Evolutionary conservation across 1,140 invertebrate genomes (phyloP).

Genomic region (Helicoverpa armigera): DNA sequence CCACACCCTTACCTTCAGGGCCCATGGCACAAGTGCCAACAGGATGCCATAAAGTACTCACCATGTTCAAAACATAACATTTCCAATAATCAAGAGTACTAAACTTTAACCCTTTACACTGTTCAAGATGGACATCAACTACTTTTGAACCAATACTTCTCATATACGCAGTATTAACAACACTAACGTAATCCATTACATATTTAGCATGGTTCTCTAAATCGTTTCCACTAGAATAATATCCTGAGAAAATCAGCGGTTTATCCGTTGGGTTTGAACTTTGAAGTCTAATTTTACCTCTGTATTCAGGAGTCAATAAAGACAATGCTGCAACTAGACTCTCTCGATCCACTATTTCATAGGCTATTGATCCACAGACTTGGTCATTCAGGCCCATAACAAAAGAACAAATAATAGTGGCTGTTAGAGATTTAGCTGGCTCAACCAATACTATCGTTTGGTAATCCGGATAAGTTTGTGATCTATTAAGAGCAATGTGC

Average conservation of each 20-base stretch:
- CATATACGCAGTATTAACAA: constrained; percentile 87
- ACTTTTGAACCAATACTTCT: constrained; percentile 81
- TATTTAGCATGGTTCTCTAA: constrained; percentile 92
- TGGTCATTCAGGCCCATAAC: constrained; percentile 89
- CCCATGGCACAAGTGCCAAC: constrained; percentile 89
- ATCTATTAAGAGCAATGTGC: constrained; percentile 88
- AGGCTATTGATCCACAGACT: constrained; percentile 62
- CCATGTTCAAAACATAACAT: constrained; percentile 74
- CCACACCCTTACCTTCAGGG: constrained; percentile 85
- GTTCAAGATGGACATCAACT: constrained; percentile 73
- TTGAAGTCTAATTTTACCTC: constrained; percentile 91
- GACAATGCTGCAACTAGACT: constrained; percentile 93
- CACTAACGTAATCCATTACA: constrained; percentile 88
- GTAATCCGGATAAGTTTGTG: constrained; percentile 64
- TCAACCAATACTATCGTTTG: constrained; percentile 65
- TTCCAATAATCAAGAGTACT: constrained; percentile 90
- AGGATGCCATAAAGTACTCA: constrained; percentile 73
- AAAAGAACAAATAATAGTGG: constrained; percentile 90
- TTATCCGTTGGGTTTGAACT: constrained; percentile 94
- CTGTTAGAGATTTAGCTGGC: constrained; percentile 78
- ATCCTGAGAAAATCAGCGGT: constrained; percentile 95
- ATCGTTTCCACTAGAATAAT: constrained; percentile 92
- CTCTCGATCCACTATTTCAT: constrained; percentile 90
- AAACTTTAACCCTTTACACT: constrained; percentile 87
- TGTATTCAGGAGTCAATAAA: constrained; percentile 92